Base-by-base conservation (phyloP, 2,888 invertebrate species). In the Steinernema carpocapsae region DNA sequence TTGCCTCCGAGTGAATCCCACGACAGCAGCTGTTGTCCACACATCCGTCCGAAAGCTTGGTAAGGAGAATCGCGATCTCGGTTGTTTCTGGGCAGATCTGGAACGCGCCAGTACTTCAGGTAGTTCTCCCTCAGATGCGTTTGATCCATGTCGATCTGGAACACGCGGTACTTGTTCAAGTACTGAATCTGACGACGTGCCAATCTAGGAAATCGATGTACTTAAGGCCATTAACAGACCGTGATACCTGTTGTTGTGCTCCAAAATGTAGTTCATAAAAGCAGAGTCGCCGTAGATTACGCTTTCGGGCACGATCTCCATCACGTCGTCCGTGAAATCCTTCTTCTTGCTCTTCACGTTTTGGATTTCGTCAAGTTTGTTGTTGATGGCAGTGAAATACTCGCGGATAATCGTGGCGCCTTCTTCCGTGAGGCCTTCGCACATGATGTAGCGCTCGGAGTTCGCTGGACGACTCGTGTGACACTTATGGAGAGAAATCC, bases 401-500 rank as follows among this genome's bases (percentile, higher is more conserved):
- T 91, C 89, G 56, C 77, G 80, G 74, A 91, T 90, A 0, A 93
- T 91, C 0, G 91, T 89, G 14, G 91, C 90, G 0, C 92, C 91
- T 29, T 92, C 91, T 0, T 89, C 80, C 80, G 91, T 91, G 86
- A 93, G 92, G 88, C 92, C 92, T 86, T 92, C 92, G 88, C 96
- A 95, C 78, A 97, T 91, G 45, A 97, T 91, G 88, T 97, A 97
- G 87, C 97, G 91, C 89, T 99, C 97, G 0, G 97, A 96, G 88
- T 97, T 99, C 0, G 97, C 97, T 0, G 97, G 97, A 73, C 97
- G 91, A 80, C 96, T 97, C 1, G 95, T 93, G 79, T 96, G 94
- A 1, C 97, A 97, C 88, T 99, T 99, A 85, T 94, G 92, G 77
- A 99, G 93, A 73, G 92, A 91, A 37, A 97, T 91, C 89, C 92